These are phyloP conservation scores for Oxycera nigricornis DNA, from an alignment of 2,888 invertebrate species.

Conservation along the genomic window DNA sequence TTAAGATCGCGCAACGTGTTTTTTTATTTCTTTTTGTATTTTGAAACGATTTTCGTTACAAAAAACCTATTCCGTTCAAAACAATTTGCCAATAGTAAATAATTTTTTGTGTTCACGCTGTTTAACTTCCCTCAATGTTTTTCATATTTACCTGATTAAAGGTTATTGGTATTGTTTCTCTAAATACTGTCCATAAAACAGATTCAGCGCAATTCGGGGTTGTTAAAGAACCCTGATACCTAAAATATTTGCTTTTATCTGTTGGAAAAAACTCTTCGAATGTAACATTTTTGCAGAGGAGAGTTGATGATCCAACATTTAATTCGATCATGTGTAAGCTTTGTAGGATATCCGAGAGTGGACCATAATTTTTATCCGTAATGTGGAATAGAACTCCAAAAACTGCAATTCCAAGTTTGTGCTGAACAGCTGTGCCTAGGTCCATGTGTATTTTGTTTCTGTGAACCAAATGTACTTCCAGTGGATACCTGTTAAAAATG, in stretches of 20 bases:
- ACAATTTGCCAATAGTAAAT: too few relatives aligned
- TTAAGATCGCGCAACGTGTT: too few relatives aligned
- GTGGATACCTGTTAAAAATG: conserved; percentile 66
- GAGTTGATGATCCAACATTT: conserved; percentile 41
- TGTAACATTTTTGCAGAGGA: neutral
- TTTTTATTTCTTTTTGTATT: too few relatives aligned
- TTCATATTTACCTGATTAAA: conserved; percentile 62
- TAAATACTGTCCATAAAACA: conserved; percentile 76
- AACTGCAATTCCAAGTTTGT: conserved; percentile 69
- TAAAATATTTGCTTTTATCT: conserved; percentile 64
- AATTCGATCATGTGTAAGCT: conserved; percentile 18
- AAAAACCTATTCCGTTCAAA: too few relatives aligned
- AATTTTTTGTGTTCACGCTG: too few relatives aligned
- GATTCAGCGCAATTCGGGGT: conserved; percentile 76
- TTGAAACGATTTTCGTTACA: too few relatives aligned
- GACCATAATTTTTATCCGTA: conserved; percentile 54
- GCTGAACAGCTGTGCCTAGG: conserved; percentile 63
- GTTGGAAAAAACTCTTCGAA: conserved; percentile 7
- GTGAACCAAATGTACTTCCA: conserved; percentile 75
- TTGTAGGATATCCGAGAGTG: conserved; percentile 55
- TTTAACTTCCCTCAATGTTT: too few relatives aligned
- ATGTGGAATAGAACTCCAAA: conserved; percentile 70
- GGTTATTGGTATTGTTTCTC: conserved; percentile 65
- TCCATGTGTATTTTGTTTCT: conserved; percentile 64
- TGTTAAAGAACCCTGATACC: conserved; percentile 77